These are phyloP conservation scores for Sebastolobus altivelis DNA, from an alignment of 2,797 vertebrate species.

Conservation along the genomic window DNA sequence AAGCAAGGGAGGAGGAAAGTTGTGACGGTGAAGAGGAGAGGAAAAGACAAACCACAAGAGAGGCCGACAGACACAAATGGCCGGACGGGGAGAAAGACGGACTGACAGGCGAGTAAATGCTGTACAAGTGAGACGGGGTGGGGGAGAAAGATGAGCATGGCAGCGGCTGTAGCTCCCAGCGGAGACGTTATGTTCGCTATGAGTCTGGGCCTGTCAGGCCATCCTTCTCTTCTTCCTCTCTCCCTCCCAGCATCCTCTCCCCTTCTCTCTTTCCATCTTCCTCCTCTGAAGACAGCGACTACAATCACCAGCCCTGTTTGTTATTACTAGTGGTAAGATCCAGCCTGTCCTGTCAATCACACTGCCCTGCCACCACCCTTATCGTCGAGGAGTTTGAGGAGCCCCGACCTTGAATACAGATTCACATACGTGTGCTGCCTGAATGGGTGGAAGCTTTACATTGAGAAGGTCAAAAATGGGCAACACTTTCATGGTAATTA, in stretches of 20 bases:
- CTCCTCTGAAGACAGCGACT: slow-evolving; percentile 39
- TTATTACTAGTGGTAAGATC: slow-evolving; percentile 48
- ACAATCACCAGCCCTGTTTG: slow-evolving; percentile 55
- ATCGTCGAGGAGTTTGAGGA: slow-evolving; percentile 13
- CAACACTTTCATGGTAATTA: no score
- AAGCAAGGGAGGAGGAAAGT: slow-evolving; percentile 10
- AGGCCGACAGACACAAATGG: slow-evolving; percentile 60
- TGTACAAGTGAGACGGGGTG: slow-evolving; percentile 56
- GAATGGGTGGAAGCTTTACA: no score
- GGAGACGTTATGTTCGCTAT: slow-evolving; percentile 62
- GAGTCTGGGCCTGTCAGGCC: slow-evolving; percentile 68
- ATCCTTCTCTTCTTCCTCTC: slow-evolving; percentile 44
- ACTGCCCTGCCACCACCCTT: neutral
- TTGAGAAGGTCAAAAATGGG: no score
- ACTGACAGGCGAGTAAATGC: slow-evolving; percentile 68
- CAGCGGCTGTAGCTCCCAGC: slow-evolving; percentile 58
- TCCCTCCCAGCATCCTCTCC: slow-evolving; percentile 15
- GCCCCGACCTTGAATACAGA: slow-evolving; percentile 31
- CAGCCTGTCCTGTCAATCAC: slow-evolving; percentile 52
- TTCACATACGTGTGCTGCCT: neutral
- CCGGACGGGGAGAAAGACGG: slow-evolving; percentile 48
- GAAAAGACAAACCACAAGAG: slow-evolving; percentile 51
- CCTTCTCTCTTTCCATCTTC: slow-evolving; percentile 16
- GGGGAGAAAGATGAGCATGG: slow-evolving; percentile 49
- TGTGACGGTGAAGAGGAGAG: neutral